phyloP scores from a whole-genome alignment of 1,140 invertebrate species.

The Cryptotermes secundus region DNA sequence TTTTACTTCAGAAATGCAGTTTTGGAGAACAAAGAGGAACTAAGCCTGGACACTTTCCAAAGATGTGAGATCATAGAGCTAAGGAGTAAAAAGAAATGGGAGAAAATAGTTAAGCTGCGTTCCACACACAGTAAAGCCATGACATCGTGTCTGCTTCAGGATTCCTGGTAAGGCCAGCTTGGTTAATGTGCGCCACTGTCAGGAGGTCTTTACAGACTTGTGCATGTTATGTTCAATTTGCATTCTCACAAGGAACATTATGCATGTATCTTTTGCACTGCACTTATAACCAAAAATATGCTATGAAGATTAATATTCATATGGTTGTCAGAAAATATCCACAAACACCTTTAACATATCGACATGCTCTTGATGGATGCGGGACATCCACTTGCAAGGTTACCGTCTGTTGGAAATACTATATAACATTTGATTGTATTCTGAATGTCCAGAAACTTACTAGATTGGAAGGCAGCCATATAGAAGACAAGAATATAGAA shows the following conservation, averaged over 20 bases:
- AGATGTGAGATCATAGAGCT: conserved; percentile 50
- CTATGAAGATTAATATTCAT: no score
- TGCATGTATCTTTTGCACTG: no score
- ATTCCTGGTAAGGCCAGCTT: conserved; percentile 52
- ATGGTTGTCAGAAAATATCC: background rate
- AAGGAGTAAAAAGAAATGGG: conserved; percentile 35
- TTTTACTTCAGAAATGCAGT: background rate
- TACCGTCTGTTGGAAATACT: background rate
- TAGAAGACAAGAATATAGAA: no score
- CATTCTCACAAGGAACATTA: no score
- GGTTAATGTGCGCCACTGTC: no score
- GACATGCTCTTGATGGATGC: no score
- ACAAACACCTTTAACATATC: no score
- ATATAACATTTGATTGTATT: background rate
- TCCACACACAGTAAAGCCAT: conserved; percentile 42
- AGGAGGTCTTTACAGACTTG: no score
- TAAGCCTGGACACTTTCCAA: conserved; percentile 50
- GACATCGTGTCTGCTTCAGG: conserved; percentile 47
- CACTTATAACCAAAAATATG: no score
- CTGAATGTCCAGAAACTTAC: background rate
- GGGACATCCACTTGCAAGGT: background rate
- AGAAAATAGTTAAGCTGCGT: conserved; percentile 46
- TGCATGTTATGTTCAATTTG: no score
- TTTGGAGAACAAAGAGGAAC: conserved; percentile 36
- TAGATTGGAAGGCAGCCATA: background rate